Percentiles rank a stretch among this genome's conserved stretches.
Conservation (phyloP, 2,888 invertebrate genomes). For the Mythimna impura region DNA sequence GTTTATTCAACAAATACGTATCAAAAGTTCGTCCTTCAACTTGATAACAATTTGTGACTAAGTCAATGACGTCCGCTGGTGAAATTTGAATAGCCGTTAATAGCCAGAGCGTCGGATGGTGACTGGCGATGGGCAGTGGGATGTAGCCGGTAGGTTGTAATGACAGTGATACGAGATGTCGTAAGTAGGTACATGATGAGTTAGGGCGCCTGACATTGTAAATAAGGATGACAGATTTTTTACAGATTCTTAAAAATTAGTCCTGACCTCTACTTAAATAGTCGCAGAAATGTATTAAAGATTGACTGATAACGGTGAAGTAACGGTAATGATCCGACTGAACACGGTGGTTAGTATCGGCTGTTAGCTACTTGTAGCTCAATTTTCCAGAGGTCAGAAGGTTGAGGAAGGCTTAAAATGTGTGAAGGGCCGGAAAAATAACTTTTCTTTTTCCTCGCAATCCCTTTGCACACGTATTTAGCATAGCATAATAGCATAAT, state of each 20-base stretch:
- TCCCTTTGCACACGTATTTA: background rate
- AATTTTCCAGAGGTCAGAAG: background rate
- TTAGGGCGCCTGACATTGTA: conserved; percentile 13
- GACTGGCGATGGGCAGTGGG: conserved; percentile 36
- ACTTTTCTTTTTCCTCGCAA: background rate
- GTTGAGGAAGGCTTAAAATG: background rate
- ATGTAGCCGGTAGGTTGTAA: conserved; percentile 52
- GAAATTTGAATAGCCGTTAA: conserved; percentile 60
- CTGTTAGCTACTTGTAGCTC: background rate
- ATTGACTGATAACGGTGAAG: background rate
- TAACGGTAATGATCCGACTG: background rate
- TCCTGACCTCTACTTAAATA: background rate
- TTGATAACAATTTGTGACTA: conserved; percentile 49
- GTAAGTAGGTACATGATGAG: conserved; percentile 24
- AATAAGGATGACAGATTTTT: conserved; percentile 7
- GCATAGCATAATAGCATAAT: too few relatives aligned
- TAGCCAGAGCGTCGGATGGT: conserved; percentile 43
- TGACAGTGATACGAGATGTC: conserved; percentile 58
- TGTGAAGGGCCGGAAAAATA: background rate
- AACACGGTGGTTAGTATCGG: background rate
- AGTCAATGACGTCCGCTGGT: conserved; percentile 48
- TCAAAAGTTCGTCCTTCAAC: conserved; percentile 18
- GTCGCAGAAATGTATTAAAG: background rate
- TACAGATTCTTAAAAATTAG: too few relatives aligned
- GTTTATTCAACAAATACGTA: conserved; percentile 15